phyloP scores from a whole-genome alignment of 2,113 vertebrate species.

The Pteropus alecto region DNA sequence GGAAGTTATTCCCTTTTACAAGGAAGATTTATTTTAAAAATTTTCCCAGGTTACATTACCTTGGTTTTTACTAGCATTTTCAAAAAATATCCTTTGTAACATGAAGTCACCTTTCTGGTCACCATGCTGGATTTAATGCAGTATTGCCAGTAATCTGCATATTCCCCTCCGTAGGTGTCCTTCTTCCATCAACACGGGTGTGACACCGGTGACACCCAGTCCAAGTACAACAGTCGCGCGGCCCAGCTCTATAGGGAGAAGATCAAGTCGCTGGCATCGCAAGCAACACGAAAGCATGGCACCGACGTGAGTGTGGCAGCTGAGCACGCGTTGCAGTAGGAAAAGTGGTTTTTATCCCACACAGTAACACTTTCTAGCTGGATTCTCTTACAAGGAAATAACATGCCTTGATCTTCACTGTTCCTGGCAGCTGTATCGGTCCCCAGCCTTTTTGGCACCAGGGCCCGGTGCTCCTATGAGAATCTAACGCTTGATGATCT shows the following conservation, averaged over 20 bases:
- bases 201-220: conserved; percentile 87
- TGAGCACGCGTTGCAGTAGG: fast-evolving
- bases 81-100: fast-evolving
- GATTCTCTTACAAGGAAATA: not conserved
- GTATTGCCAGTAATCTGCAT: fast-evolving
- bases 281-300: conserved; percentile 90
- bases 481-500: no score
- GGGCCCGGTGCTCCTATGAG: no score
- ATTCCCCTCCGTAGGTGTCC: conserved; percentile 79
- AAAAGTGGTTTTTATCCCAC: fast-evolving
- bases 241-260: conserved; percentile 93
- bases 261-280: conserved; percentile 88
- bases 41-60: not conserved
- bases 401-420: fast-evolving
- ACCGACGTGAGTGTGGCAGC: conserved; percentile 86
- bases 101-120: fast-evolving
- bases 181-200: conserved; percentile 95
- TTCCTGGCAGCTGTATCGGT: no score
- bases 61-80: not conserved
- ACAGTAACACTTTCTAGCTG: not conserved
- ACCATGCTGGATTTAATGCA: fast-evolving
- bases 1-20: not conserved
- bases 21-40: not conserved
- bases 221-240: conserved; percentile 94
- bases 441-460: no score